Evolutionary conservation across 2,888 invertebrate genomes (phyloP), one percentile per base, ranked within the genome.

Genomic region (Hylaea fasciaria): DNA sequence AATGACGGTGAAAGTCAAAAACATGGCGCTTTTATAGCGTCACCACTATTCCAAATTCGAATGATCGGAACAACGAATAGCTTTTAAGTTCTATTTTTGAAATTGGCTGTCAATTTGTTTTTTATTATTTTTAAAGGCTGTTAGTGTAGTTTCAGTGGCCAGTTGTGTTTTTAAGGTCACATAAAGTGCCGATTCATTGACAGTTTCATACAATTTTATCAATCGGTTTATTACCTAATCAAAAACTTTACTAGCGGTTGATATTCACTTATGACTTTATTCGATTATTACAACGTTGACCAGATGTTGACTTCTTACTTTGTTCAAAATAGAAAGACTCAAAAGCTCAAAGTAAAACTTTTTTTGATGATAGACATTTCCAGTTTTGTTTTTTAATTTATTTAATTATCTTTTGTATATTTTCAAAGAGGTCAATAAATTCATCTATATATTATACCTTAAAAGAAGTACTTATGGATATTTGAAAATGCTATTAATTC

Each of bases 1-100:
- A 89, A 80, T 88, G 89, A 85, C 77, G 86, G 89, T 82, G 90
- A 89, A 90, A 91, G 89, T 87, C 82, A 78, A 82, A 83, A 82
- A 76, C 81, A 72, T 70, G 49, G 68, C 75, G 65, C 59, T 66
- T 69, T 66, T 69, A 69, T 69, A 84, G 81, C 87, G 87, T 82
- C 88, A 86, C 81, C 82, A 64, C 54, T 47, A 62, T 69, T 65
- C 66, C 57, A 66, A 86, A 83, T 86, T 85, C 74, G 77, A 87
- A 85, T 82, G 81, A 83, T 82, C 78, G 75, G 76, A 83, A 89
- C 88, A 88, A 85, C 83, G 83, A 82, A 86, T 85, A 80, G 87
- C 87, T 90, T 84, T 88, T 88, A 86, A 78, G 78, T 78, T 83
- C 77, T 72, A 74, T 79, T 78, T 83, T 77, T 72, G 58, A 78